A percentile compares a stretch with the other conserved stretches of the same genome.
Conservation (phyloP, 53 echinoderm and acorn worm genomes). For the Holothuria leucospilota region DNA sequence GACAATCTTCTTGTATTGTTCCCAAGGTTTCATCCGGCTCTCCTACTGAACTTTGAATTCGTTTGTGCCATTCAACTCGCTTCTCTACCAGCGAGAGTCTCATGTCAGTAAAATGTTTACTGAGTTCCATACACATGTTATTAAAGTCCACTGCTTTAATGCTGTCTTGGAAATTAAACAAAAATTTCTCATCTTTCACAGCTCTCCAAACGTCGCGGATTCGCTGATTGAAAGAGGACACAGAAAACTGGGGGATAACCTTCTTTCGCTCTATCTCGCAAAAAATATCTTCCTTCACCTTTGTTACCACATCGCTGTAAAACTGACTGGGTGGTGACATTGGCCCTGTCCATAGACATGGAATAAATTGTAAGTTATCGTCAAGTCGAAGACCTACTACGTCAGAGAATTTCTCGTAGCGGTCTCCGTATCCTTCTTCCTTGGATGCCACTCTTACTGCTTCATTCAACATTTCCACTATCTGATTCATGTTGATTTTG, state of each 20-base stretch:
- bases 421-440: slow-evolving; percentile 2
- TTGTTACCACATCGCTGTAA: slow-evolving; percentile 6
- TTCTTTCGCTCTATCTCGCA: not conserved
- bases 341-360: slow-evolving; percentile 11
- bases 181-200: slow-evolving; percentile 26
- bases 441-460: slow-evolving; percentile 1
- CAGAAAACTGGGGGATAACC: not conserved
- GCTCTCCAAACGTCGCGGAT: slow-evolving; percentile 22
- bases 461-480: not conserved
- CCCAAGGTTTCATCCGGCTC: not conserved
- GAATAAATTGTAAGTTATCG: slow-evolving; percentile 27
- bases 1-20: not conserved
- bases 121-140: slow-evolving; percentile 14
- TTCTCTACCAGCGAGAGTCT: not conserved
- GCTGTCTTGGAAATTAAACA: slow-evolving; percentile 36
- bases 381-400: not conserved
- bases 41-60: not conserved
- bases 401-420: slow-evolving; percentile 25
- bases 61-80: not conserved
- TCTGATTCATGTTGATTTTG: not conserved
- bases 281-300: slow-evolving; percentile 15
- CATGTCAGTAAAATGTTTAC: not conserved
- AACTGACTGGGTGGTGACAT: slow-evolving; percentile 41
- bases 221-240: slow-evolving; percentile 13
- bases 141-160: slow-evolving; percentile 21